Evolutionary conservation across 92 coral and sea anemone genomes (phyloP).

Genomic region (Virgularia gustaviana): DNA sequence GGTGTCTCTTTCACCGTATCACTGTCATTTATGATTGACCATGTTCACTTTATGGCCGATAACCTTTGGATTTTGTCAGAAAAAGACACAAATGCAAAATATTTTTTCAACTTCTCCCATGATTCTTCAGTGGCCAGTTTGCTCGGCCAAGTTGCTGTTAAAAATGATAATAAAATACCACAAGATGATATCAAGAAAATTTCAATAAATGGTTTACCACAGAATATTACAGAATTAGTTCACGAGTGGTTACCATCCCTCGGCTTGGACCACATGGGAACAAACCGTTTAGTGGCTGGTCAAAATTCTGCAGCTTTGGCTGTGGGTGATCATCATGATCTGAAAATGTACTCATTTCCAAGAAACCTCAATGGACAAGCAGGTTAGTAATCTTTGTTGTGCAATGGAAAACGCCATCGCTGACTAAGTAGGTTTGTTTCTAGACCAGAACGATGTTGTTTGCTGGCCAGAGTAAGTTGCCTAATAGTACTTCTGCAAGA

Average conservation of each 20-base stretch:
- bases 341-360: conserved; percentile 66
- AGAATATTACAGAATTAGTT: conserved; percentile 50
- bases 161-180: conserved; percentile 41
- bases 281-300: conserved; percentile 77
- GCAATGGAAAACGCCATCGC: too few relatives aligned
- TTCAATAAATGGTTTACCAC: conserved; percentile 68
- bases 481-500: too few relatives aligned
- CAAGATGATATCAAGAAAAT: conserved; percentile 63
- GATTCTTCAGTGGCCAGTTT: conserved; percentile 86
- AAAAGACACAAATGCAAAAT: conserved; percentile 92
- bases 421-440: too few relatives aligned
- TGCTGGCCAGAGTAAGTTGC: too few relatives aligned
- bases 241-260: conserved; percentile 40
- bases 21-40: conserved; percentile 93
- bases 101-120: conserved; percentile 70
- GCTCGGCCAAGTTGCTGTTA: conserved; percentile 67
- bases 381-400: too few relatives aligned
- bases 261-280: conserved; percentile 48
- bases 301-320: conserved; percentile 75
- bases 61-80: conserved; percentile 85
- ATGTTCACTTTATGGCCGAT: conserved; percentile 85
- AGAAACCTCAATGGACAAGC: conserved; percentile 35
- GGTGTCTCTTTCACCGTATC: conserved; percentile 71
- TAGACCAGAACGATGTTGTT: too few relatives aligned
- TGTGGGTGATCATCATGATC: conserved; percentile 65